Evolutionary conservation across 2,888 invertebrate genomes (phyloP), one percentile per base, ranked within the genome.

Genomic region (Panorpa germanica): DNA sequence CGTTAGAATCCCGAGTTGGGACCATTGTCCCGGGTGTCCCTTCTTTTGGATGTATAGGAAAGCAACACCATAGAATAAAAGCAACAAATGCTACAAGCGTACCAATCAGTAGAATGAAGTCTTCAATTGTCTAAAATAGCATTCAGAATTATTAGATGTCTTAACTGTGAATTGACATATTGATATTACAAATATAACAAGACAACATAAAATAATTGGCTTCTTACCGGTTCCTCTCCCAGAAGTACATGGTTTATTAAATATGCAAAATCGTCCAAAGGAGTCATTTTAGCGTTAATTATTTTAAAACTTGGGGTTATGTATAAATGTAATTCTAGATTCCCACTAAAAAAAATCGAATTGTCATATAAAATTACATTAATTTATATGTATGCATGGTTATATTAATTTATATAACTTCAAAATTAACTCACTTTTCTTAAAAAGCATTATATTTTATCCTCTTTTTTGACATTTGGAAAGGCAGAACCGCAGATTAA

Each of bases 31-130:
- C n/a, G n/a, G n/a, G n/a, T n/a, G n/a, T n/a, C n/a, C 36, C 31
- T 48, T 52, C 60, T 48, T 58, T 59, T 28, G 59, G 59, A 36
- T 58, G 58, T 38, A 61, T 55, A 32, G 68, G 68, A 46, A 68
- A 68, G 45, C 67, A 68, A 45, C 68, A 68, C 68, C 68, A 68
- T 16, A 68, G 47, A 34, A 68, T 58, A 43, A 68, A 68, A 15
- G 68, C 68, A 35, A 68, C 56, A 44, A 68, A 68, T 27, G 68
- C 68, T 34, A 68, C 67, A 38, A 66, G 43, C 17, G 68, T 68
- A 17, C 67, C 67, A 39, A 68, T 54, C 24, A 68, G 50, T 28
- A 68, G 46, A 37, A 68, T 66, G 39, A 66, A 64, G 46, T 68
- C 68, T 50, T 68, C 68, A 29, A 68, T 59, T 10, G 65, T 63